Conservation (phyloP, 2,888 invertebrate species). For the Hermodice carunculata region DNA sequence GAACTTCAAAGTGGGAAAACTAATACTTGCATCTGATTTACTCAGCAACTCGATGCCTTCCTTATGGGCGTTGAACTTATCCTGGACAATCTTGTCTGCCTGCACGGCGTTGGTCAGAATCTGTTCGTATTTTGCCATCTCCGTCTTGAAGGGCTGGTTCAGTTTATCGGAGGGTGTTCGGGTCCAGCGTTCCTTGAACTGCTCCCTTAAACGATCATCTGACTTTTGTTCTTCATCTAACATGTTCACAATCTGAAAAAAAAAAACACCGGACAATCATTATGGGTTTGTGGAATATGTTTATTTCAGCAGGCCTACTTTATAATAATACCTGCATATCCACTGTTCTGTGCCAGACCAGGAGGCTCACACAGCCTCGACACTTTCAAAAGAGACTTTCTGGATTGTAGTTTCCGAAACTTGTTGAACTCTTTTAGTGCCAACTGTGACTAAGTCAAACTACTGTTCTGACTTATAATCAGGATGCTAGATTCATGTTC, state of each 20-base stretch:
- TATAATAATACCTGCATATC: too few species aligned
- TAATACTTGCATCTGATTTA: constrained; percentile 74
- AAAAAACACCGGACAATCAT: constrained; percentile 1
- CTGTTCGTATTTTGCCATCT: constrained; percentile 88
- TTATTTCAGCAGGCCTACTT: too few species aligned
- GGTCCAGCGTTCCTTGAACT: constrained; percentile 94
- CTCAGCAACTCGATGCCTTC: constrained; percentile 87
- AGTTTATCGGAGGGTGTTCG: constrained; percentile 89
- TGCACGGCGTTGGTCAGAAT: constrained; percentile 91
- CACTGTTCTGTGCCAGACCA: too few species aligned
- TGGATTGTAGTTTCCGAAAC: too few species aligned
- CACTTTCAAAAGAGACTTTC: too few species aligned
- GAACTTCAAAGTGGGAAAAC: too few species aligned
- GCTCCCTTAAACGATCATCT: constrained; percentile 86
- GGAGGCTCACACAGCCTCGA: too few species aligned
- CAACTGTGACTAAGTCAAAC: too few species aligned
- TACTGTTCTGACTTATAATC: too few species aligned
- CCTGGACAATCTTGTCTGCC: constrained; percentile 85
- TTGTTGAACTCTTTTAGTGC: too few species aligned
- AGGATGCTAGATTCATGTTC: too few species aligned
- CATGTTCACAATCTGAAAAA: constrained; percentile 72
- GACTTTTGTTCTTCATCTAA: constrained; percentile 92
- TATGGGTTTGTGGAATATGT: neutral
- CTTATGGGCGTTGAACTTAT: constrained; percentile 84
- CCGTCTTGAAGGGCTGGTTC: constrained; percentile 85